Base-by-base conservation (phyloP, 1,140 invertebrate genomes). In the Meloidogyne hapla region DNA sequence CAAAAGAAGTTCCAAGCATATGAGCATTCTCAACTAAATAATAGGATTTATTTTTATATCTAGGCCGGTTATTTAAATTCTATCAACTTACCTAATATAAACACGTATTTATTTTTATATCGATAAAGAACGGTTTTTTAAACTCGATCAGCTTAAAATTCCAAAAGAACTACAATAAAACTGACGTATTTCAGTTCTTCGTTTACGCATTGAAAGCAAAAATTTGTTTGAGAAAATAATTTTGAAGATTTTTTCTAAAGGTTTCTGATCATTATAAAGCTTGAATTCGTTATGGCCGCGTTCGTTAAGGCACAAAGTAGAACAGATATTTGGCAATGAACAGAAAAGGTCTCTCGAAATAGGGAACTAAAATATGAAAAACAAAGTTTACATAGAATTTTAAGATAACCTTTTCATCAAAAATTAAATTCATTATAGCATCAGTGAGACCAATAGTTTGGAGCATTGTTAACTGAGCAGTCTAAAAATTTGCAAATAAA, bases 371-470 rank as follows among this genome's bases (percentile, higher is more conserved):
- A 83, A 13, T 63, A 48, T 2, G 18, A 63, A 90, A 62, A 74
- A n/a, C 13, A 18, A 26, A n/a, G n/a, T n/a, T n/a, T n/a, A 23
- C 28, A 25, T 62, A 63, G 40, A 69, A 26, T 26, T 18, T n/a
- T 5, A 38, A 40, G 21, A n/a, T 6, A 6, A 77, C 76, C 40
- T 78, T 78, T 66, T 78, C 77, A 48, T 78, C 78, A 75, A 78
- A 80, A 28, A 78, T 56, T 62, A 69, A 77, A 56, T 66, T 56
- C 66, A 94, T 88, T 62, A 95, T 92, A 45, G 94, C 92, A 88
- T 94, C 93, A 18, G 94, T 95, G n/a, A 95, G 89, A 33, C 93
- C 93, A 87, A 92, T 93, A 85, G 94, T 93, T 87, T 94, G 93
- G 25, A 95, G 87, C 0, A 93, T 92, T 0, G 92, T 93, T 5